phyloP scores from a whole-genome alignment of 2,888 invertebrate genomes.

The Baccha elongata region DNA sequence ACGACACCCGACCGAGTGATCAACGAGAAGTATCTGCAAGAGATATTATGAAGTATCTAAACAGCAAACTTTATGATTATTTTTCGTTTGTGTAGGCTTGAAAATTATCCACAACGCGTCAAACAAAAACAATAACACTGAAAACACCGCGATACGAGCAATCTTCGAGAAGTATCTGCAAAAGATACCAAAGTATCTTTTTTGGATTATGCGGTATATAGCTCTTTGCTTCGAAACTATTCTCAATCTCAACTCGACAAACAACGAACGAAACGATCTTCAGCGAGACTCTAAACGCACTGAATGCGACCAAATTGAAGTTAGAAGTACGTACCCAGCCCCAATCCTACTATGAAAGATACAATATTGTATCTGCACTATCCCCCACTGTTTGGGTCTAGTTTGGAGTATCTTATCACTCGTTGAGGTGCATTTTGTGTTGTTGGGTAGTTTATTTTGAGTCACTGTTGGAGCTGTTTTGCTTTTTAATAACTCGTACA shows the following conservation, averaged over 20 bases:
- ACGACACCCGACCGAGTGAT: conserved; percentile 33
- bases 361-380: conserved; percentile 12
- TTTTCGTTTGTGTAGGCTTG: background rate
- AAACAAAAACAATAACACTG: background rate
- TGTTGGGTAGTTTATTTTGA: conserved; percentile 35
- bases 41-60: conserved; percentile 35
- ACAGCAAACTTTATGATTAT: conserved; percentile 11
- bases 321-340: conserved; percentile 66
- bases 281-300: conserved; percentile 68
- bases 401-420: conserved; percentile 22
- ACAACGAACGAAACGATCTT: conserved; percentile 64
- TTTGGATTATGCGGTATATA: background rate
- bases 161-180: conserved; percentile 1
- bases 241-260: conserved; percentile 26
- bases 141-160: background rate
- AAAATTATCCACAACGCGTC: conserved; percentile 15
- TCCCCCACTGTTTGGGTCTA: conserved; percentile 37
- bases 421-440: background rate
- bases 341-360: conserved; percentile 31
- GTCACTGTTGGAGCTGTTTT: conserved; percentile 20
- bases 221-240: conserved; percentile 4
- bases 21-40: conserved; percentile 37
- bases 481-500: too few relatives aligned
- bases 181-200: conserved; percentile 41
- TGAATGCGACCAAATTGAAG: conserved; percentile 67